Evolutionary conservation across 1,140 invertebrate species (phyloP).

Genomic region (Drosophila kanapiae): DNA sequence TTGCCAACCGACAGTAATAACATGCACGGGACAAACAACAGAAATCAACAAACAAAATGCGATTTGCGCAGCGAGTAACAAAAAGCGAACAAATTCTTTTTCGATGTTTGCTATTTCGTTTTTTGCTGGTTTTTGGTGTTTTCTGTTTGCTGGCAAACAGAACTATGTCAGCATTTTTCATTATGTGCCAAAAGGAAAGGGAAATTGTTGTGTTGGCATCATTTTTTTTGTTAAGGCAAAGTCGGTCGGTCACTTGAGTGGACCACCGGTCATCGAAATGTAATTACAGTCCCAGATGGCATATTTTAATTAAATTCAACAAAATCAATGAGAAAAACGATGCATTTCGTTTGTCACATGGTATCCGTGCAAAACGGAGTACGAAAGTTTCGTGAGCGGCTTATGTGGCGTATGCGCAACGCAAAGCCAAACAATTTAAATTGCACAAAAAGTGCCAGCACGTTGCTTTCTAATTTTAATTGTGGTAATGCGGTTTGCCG

Average conservation of each 20-base stretch:
- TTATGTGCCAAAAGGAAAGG: constrained; percentile 47
- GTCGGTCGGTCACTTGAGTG: constrained; percentile 28
- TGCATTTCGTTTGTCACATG: constrained; percentile 10
- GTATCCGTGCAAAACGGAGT: background rate
- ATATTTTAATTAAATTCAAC: constrained; percentile 46
- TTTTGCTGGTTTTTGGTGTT: constrained; percentile 1
- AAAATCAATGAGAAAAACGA: constrained; percentile 16
- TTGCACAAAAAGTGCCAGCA: constrained; percentile 55
- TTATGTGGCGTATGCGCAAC: constrained; percentile 64
- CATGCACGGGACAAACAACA: constrained; percentile 48
- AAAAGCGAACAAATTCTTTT: constrained; percentile 27
- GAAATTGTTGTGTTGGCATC: constrained; percentile 37
- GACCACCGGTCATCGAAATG: constrained; percentile 38
- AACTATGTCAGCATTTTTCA: constrained; percentile 61
- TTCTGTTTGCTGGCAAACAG: constrained; percentile 53
- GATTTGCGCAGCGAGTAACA: constrained; percentile 27
- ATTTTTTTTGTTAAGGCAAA: constrained; percentile 6
- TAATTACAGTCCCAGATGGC: constrained; percentile 33
- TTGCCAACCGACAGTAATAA: constrained; percentile 65
- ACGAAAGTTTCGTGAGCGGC: constrained; percentile 45
- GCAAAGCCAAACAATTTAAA: constrained; percentile 66
- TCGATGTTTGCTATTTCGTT: constrained; percentile 37
- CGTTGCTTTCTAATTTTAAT: constrained; percentile 70
- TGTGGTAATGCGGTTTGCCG: constrained; percentile 63
- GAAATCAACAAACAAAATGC: constrained; percentile 52